Conservation (phyloP, 2,797 vertebrate species). For the Aselliscus stoliczkanus region DNA sequence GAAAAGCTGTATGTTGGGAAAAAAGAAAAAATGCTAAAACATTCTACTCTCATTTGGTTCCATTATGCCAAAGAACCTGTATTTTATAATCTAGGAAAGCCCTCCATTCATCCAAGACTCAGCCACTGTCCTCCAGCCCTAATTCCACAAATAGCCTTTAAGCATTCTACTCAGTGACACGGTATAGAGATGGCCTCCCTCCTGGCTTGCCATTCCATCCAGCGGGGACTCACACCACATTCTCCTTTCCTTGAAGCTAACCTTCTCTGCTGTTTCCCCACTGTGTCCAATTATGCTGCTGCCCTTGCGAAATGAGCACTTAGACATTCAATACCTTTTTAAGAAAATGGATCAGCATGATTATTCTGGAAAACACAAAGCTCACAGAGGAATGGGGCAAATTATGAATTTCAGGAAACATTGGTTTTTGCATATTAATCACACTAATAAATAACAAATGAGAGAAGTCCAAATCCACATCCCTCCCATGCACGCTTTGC, state of each 20-base stretch:
- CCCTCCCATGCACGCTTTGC: neutral
- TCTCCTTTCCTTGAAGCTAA: conserved; percentile 60
- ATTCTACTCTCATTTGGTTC: neutral
- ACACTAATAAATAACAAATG: conserved; percentile 32
- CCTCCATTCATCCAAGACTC: conserved; percentile 40
- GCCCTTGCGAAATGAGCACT: conserved; percentile 58
- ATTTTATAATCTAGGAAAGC: conserved; percentile 49
- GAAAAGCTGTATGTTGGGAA: neutral
- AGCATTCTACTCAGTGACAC: conserved; percentile 52
- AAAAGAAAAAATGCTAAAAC: neutral
- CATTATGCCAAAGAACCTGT: conserved; percentile 53
- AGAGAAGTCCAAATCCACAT: neutral
- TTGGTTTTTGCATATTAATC: conserved; percentile 55
- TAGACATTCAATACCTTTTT: conserved; percentile 54
- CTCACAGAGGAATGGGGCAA: neutral
- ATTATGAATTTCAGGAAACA: conserved; percentile 49
- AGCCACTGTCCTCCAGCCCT: conserved; percentile 42
- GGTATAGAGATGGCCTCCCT: neutral
- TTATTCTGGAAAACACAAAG: conserved; percentile 59
- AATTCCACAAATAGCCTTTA: conserved; percentile 74
- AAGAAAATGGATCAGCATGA: conserved; percentile 51
- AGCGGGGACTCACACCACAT: neutral
- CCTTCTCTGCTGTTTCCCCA: conserved; percentile 51
- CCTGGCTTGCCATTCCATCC: conserved; percentile 35
- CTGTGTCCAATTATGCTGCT: conserved; percentile 67